These are phyloP conservation scores for Gallinago solitaria DNA, from an alignment of 2,797 vertebrate genomes.

Conservation along the genomic window DNA sequence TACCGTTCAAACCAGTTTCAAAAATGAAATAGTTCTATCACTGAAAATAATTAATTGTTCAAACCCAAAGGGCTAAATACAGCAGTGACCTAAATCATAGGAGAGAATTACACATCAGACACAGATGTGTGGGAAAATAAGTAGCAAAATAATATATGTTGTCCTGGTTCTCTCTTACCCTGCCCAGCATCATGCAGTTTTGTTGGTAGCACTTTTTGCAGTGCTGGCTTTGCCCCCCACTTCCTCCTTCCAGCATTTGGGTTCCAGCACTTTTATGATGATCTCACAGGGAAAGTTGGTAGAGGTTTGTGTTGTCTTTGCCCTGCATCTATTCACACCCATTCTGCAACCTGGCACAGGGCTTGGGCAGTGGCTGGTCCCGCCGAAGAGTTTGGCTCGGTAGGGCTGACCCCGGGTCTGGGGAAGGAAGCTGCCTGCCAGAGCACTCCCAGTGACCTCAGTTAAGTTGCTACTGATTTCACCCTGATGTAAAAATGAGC, in stretches of 20 bases:
- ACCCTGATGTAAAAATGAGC: not conserved
- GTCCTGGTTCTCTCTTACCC: not conserved
- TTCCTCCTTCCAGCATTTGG: not conserved
- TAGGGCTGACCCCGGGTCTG: accelerated
- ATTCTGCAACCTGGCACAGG: accelerated
- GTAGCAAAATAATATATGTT: not conserved
- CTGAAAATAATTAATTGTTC: constrained; percentile 68
- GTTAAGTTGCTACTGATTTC: not conserved
- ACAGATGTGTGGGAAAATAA: not conserved
- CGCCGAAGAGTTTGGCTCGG: not conserved
- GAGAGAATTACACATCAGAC: not conserved
- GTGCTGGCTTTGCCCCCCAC: not conserved
- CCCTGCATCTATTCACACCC: not conserved
- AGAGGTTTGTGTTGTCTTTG: not conserved
- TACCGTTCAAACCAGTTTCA: constrained; percentile 50
- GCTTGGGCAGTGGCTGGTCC: not conserved
- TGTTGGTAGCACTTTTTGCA: not conserved
- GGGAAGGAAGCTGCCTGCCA: not conserved
- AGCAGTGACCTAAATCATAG: constrained; percentile 15
- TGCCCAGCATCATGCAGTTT: not conserved
- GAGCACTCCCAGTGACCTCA: not conserved
- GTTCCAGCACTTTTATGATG: not conserved
- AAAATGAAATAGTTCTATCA: constrained; percentile 51
- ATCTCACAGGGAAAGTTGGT: not conserved
- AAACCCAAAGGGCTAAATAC: constrained; percentile 54